phyloP scores from a whole-genome alignment of 92 coral and sea anemone species.

The Hydrozoanthus gracilis region DNA sequence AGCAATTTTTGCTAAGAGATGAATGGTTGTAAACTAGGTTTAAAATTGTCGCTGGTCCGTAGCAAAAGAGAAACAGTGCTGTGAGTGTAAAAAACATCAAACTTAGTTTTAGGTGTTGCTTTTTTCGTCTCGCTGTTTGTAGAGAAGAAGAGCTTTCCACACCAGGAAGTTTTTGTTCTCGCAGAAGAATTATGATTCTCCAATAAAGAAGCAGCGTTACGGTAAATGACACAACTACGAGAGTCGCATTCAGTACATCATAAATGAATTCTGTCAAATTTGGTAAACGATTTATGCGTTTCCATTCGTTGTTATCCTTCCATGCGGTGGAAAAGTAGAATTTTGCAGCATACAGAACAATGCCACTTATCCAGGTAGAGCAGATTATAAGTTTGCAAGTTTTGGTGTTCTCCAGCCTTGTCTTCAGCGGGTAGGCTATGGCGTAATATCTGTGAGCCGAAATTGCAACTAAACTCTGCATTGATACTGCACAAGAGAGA shows the following conservation, averaged over 20 bases:
- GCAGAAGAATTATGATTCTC: not conserved
- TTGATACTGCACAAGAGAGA: not conserved
- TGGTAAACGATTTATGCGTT: not conserved
- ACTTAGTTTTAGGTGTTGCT: not conserved
- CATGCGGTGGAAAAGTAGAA: not conserved
- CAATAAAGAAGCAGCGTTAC: slow-evolving; percentile 2
- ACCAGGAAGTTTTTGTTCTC: slow-evolving; percentile 1
- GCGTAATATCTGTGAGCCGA: slow-evolving; percentile 28
- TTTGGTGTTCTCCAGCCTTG: slow-evolving; percentile 6
- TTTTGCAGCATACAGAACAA: not conserved
- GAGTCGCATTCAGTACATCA: not conserved
- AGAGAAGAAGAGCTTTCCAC: not conserved
- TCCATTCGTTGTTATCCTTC: not conserved
- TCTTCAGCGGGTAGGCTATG: slow-evolving; percentile 20
- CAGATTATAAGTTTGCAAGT: not conserved
- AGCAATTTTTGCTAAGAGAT: not conserved
- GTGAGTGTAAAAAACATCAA: not conserved
- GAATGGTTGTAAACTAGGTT: not conserved
- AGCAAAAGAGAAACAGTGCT: not conserved
- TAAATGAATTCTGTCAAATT: not conserved
- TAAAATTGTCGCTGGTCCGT: not conserved
- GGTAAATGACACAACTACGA: not conserved
- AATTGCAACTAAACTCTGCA: slow-evolving; percentile 21
- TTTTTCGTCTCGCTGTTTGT: slow-evolving; percentile 5
- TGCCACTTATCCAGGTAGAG: slow-evolving; percentile 5